A percentile compares a stretch with the other conserved stretches of the same genome.
These are phyloP conservation scores for Leistus spinibarbis DNA, from an alignment of 2,888 invertebrate genomes.

Conservation along the genomic window DNA sequence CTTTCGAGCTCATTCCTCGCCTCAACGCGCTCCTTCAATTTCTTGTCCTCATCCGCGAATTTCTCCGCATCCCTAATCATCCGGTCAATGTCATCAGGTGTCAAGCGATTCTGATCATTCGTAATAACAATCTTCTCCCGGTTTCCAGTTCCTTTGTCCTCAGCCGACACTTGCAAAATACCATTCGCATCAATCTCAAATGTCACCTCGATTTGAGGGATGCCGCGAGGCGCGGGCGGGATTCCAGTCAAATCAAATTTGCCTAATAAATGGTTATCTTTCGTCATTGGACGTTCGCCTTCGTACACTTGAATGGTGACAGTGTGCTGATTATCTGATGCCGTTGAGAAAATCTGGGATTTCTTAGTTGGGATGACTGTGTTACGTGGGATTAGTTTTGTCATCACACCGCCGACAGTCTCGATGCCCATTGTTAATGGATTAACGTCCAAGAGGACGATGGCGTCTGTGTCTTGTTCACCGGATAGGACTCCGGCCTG, in stretches of 20 bases:
- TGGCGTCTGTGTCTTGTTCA: slow-evolving; percentile 95
- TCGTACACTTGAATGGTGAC: slow-evolving; percentile 99
- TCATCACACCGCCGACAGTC: slow-evolving; percentile 99
- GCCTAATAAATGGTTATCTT: slow-evolving; percentile 97
- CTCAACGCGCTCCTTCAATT: slow-evolving; percentile 93
- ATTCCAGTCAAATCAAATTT: slow-evolving; percentile 98
- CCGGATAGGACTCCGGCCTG: slow-evolving; percentile 98
- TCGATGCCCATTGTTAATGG: slow-evolving; percentile 99
- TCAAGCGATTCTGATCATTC: slow-evolving; percentile 95
- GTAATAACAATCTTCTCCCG: slow-evolving; percentile 99
- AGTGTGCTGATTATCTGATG: slow-evolving; percentile 98
- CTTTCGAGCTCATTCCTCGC: slow-evolving; percentile 96
- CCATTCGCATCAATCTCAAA: slow-evolving; percentile 96
- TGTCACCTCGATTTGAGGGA: slow-evolving; percentile 93
- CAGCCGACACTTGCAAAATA: slow-evolving; percentile 94
- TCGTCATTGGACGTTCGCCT: slow-evolving; percentile 99
- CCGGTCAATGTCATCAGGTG: slow-evolving; percentile 97
- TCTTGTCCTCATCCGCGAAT: slow-evolving; percentile 98
- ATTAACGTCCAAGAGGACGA: slow-evolving; percentile 96
- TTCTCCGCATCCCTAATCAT: slow-evolving; percentile 99
- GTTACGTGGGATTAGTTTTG: slow-evolving; percentile 96
- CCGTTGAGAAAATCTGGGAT: slow-evolving; percentile 98
- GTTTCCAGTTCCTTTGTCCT: slow-evolving; percentile 99
- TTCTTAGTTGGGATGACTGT: slow-evolving; percentile 99
- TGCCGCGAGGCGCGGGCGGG: slow-evolving; percentile 92